A percentile compares a stretch with the other conserved stretches of the same genome.
Conservation (phyloP, 2,888 invertebrate species). For the Eulithis prunata region DNA sequence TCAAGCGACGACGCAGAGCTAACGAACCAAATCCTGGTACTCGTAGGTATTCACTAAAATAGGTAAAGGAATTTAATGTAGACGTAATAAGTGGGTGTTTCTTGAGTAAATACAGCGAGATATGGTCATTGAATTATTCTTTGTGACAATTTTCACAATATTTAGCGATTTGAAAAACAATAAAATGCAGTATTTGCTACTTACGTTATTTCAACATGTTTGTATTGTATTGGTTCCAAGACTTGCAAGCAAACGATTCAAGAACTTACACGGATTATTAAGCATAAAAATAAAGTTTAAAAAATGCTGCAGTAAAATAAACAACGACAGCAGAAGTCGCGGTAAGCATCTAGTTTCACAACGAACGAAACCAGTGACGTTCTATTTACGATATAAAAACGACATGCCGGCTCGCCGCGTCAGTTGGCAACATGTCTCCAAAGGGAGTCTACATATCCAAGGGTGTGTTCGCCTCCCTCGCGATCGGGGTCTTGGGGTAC, state of each 20-base stretch:
- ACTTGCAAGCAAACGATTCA: slow-evolving; percentile 1
- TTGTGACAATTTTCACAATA: neutral
- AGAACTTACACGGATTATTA: slow-evolving; percentile 1
- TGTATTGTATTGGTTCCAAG: neutral
- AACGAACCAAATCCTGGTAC: no score
- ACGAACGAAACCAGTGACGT: slow-evolving; percentile 23
- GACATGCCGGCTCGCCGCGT: slow-evolving; percentile 3
- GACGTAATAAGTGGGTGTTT: neutral
- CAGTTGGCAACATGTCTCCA: slow-evolving; percentile 34
- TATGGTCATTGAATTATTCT: neutral
- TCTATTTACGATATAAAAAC: slow-evolving; percentile 15
- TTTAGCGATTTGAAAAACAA: neutral
- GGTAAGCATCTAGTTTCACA: slow-evolving; percentile 8
- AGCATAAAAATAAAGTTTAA: neutral
- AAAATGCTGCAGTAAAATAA: neutral
- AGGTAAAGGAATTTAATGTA: no score
- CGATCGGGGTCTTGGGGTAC: slow-evolving; percentile 34
- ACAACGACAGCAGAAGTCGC: slow-evolving; percentile 10
- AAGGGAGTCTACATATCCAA: slow-evolving; percentile 36
- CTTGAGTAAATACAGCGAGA: neutral
- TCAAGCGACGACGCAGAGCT: no score
- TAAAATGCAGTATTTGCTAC: slow-evolving; percentile 3
- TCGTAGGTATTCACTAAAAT: no score
- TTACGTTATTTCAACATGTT: neutral
- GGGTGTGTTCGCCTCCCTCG: slow-evolving; percentile 32